Base-by-base conservation (phyloP, 2,797 vertebrate species). In the Sebastes oblongus region DNA sequence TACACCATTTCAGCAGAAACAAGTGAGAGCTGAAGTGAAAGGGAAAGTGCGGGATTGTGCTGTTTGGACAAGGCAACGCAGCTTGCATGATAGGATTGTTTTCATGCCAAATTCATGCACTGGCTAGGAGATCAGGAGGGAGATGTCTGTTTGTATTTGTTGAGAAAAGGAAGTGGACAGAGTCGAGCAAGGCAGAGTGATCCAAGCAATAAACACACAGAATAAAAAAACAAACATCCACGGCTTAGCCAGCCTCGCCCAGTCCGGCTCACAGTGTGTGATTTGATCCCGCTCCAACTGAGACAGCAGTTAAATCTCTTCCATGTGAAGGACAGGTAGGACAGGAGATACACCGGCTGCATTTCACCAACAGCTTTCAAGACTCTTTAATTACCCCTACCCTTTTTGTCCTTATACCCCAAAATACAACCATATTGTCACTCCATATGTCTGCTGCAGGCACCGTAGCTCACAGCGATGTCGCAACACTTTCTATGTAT, bases 361-460 rank as follows among this genome's bases (percentile, higher is more conserved):
- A 27, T 75, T 85, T 82, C 65, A 65, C 75, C 62, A 39, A 60
- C 75, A 82, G 29, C 69, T 77, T 72, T 73, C 39, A 65, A 29
- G 16, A 58, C 66, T 62, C 46, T 69, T 68, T 65, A 67, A 58
- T 75, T 30, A 36, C 14, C 29, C 2, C 14, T n/a, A n/a, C 34
- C 32, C 18, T 66, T 72, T 52, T 60, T 66, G 14, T 58, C 56
- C 34, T n/a, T 13, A 42, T n/a, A 67, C 27, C 8, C 29, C 3
- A 39, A 61, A 68, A 83, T 84, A 66, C 71, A 61, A 22, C 27
- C 59, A 72, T 75, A 73, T 30, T 82, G 68, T 81, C 52, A n/a
- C 55, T 61, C 77, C 52, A 78, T 72, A 66, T 83, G 78, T 84
- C 25, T 67, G 78, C 82, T 71, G 25, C 74, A 72, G 88, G 68